These are phyloP conservation scores for Notospermus geniculatus DNA, from an alignment of 1,140 invertebrate species.

Conservation along the genomic window DNA sequence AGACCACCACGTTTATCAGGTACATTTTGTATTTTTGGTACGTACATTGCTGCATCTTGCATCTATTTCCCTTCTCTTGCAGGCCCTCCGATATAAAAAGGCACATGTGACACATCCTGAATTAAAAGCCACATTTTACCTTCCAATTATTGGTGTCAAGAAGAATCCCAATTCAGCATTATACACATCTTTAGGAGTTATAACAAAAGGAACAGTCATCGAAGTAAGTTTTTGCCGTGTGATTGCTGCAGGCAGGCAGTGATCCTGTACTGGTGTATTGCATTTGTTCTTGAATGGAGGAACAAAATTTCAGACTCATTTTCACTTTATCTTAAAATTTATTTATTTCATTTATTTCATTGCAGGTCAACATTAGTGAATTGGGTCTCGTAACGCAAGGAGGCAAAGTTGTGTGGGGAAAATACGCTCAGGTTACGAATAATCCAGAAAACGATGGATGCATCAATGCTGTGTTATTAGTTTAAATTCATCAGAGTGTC, in stretches of 20 bases:
- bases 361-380: constrained; percentile 91
- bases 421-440: constrained; percentile 99
- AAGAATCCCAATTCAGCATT: constrained; percentile 97
- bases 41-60: background rate
- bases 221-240: constrained; percentile 37
- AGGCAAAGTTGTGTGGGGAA: constrained; percentile 99
- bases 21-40: too few species aligned
- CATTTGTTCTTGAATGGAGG: too few species aligned
- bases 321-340: constrained; percentile 4
- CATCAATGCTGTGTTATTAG: constrained; percentile 96
- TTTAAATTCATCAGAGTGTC: constrained; percentile 63
- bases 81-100: constrained; percentile 63
- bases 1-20: too few species aligned
- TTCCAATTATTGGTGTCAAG: constrained; percentile 99
- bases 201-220: constrained; percentile 77
- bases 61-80: constrained; percentile 19
- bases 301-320: too few species aligned
- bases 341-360: constrained; percentile 14
- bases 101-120: constrained; percentile 99
- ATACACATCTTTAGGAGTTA: constrained; percentile 96
- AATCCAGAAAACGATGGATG: constrained; percentile 99
- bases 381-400: constrained; percentile 97
- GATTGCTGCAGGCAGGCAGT: too few species aligned
- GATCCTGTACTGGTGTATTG: too few species aligned
- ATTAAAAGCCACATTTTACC: constrained; percentile 95